Conservation (phyloP, 1,140 invertebrate species). For the Lordiphosa collinella region DNA sequence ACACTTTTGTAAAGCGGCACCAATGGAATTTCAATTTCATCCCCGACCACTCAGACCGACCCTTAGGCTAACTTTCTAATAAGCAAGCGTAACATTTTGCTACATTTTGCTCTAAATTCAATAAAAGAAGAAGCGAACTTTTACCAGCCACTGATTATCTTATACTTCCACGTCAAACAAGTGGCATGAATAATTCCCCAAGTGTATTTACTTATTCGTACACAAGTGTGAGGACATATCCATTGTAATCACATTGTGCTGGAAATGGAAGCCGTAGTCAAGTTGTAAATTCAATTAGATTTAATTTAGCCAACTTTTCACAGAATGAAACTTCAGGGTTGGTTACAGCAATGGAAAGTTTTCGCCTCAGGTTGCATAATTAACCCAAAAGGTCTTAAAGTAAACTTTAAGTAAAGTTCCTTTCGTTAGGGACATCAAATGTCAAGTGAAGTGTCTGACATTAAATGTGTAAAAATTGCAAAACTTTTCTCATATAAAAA, state of each 20-base stretch:
- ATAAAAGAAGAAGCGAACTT: constrained; percentile 41
- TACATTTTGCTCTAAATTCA: constrained; percentile 36
- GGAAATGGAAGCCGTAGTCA: constrained; percentile 29
- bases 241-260: constrained; percentile 50
- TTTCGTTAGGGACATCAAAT: constrained; percentile 24
- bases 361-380: constrained; percentile 28
- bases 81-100: constrained; percentile 40
- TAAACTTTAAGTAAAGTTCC: constrained; percentile 30
- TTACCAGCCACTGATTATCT: constrained; percentile 48
- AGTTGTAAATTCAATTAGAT: constrained; percentile 58
- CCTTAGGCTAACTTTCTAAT: constrained; percentile 28
- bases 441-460: constrained; percentile 41
- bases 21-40: constrained; percentile 35
- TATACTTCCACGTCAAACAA: constrained; percentile 7
- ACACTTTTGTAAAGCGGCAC: constrained; percentile 3
- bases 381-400: constrained; percentile 39
- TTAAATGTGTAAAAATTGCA: constrained; percentile 57
- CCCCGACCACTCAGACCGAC: neutral
- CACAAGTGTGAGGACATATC: constrained; percentile 35
- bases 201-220: neutral
- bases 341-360: constrained; percentile 20
- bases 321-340: constrained; percentile 24
- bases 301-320: constrained; percentile 51
- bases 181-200: constrained; percentile 55
- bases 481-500: constrained; percentile 60